Conservation (phyloP, 2,888 invertebrate genomes). For the Polia nebulosa region DNA sequence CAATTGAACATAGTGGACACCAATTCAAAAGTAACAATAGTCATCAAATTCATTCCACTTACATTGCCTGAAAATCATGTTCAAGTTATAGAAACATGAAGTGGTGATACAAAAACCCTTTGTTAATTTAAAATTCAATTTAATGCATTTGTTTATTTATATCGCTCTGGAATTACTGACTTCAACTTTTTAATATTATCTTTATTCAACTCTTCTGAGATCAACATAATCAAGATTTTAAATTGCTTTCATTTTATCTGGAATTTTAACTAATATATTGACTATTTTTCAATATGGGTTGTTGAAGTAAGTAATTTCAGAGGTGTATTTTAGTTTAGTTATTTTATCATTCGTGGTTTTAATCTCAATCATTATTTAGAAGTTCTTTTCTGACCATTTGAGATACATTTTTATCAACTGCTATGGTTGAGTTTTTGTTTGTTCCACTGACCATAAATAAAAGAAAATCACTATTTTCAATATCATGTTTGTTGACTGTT, state of each 20-base stretch:
- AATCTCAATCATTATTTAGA: conserved; percentile 85
- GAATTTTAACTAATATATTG: not conserved
- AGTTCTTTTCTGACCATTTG: conserved; percentile 77
- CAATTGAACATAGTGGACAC: conserved; percentile 83
- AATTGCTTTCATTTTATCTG: not conserved
- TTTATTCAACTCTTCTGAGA: not conserved
- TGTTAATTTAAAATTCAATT: conserved; percentile 86
- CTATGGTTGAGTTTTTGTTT: not conserved
- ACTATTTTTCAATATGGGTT: not conserved
- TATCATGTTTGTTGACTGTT: not conserved
- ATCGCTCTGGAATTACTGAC: conserved; percentile 75
- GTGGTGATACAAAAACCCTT: conserved; percentile 87
- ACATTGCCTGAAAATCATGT: conserved; percentile 88
- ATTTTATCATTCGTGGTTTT: conserved; percentile 81
- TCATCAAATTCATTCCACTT: conserved; percentile 90
- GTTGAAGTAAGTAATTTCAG: conserved; percentile 75
- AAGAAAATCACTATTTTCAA: not conserved
- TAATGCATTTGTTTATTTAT: conserved; percentile 86
- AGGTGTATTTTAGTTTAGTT: conserved; percentile 78
- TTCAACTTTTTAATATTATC: conserved; percentile 53
- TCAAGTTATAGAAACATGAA: conserved; percentile 85
- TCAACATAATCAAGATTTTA: not conserved
- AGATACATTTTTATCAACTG: conserved; percentile 52
- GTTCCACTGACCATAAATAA: no score
- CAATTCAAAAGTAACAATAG: conserved; percentile 79